Conservation (phyloP, 2,797 vertebrate genomes). For the Enteromius treurensis region DNA sequence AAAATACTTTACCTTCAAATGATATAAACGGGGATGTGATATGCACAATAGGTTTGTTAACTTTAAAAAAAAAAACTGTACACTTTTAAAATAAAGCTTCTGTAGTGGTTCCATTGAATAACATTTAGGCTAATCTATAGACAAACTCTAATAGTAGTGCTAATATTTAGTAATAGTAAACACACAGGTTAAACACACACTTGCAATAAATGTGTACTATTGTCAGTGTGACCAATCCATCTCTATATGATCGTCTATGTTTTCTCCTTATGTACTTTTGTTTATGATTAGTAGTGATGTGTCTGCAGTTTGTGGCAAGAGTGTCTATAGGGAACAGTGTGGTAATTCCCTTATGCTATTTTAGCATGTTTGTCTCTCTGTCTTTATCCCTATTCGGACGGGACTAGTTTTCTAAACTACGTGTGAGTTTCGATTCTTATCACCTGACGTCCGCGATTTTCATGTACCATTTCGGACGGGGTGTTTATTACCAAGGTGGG, state of each 20-base stretch:
- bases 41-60: background rate
- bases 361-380: slow-evolving; percentile 71
- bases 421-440: no score
- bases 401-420: no score
- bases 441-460: no score
- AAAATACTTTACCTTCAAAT: background rate
- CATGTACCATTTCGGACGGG: no score
- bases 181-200: background rate
- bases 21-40: background rate
- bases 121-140: background rate
- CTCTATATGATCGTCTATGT: no score
- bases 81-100: background rate
- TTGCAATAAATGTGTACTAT: background rate
- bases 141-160: background rate
- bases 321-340: slow-evolving; percentile 59
- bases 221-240: background rate
- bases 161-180: background rate
- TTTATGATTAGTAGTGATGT: slow-evolving; percentile 8
- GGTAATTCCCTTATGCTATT: slow-evolving; percentile 72
- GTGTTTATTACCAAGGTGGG: no score
- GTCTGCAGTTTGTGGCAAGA: background rate
- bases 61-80: background rate
- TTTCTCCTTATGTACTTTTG: background rate
- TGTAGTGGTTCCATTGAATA: background rate
- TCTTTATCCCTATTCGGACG: slow-evolving; percentile 49